Evolutionary conservation across 2,888 invertebrate genomes (phyloP).

Genomic region (Drosophila histrio): DNA sequence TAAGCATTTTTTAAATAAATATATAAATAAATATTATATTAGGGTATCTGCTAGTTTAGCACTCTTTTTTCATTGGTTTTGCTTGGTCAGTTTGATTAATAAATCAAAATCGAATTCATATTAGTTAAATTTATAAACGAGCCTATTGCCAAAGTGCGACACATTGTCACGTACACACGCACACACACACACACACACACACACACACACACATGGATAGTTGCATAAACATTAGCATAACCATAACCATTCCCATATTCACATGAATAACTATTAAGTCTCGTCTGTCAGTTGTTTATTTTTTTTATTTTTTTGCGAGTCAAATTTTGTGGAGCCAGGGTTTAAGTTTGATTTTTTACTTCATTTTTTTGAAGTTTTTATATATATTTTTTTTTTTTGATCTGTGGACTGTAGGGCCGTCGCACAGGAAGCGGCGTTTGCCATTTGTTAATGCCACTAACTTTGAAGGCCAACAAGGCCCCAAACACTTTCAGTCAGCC

Average conservation of each 20-base stretch:
- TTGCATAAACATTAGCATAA: slow-evolving; percentile 16
- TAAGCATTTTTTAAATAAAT: background rate
- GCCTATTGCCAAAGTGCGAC: slow-evolving; percentile 28
- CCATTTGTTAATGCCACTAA: slow-evolving; percentile 12
- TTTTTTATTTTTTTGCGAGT: background rate
- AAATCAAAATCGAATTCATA: slow-evolving; percentile 41
- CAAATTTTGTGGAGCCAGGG: background rate
- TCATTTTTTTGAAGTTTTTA: background rate
- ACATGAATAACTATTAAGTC: slow-evolving; percentile 9
- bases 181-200: background rate
- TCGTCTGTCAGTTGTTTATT: slow-evolving; percentile 2
- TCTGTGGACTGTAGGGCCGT: slow-evolving; percentile 22
- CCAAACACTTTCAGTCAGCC: background rate
- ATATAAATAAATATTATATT: background rate
- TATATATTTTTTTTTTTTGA: background rate
- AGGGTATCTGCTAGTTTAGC: slow-evolving; percentile 1
- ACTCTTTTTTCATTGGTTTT: background rate
- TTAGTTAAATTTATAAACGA: slow-evolving; percentile 36
- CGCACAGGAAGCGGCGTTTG: slow-evolving; percentile 31
- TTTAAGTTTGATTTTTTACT: slow-evolving; percentile 3
- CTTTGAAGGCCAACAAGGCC: slow-evolving; percentile 12
- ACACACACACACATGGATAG: background rate
- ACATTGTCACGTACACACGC: slow-evolving; percentile 34
- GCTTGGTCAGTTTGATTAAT: slow-evolving; percentile 20
- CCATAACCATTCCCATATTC: slow-evolving; percentile 20